Evolutionary conservation across 1,140 invertebrate species (phyloP).

Genomic region (Brachionus manjavacas): DNA sequence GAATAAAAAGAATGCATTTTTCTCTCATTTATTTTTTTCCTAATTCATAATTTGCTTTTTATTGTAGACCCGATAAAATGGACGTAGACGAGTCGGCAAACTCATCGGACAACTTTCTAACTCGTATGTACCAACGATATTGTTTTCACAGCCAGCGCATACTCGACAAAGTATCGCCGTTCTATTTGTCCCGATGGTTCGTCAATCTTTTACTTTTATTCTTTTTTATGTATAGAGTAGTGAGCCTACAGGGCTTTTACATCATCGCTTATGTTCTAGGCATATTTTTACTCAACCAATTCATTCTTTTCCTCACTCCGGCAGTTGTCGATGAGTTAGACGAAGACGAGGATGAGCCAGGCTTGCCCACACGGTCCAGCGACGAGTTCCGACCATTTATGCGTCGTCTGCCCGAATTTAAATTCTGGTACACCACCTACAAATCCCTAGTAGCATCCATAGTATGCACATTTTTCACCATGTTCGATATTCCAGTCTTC

Average conservation of each 20-base stretch:
- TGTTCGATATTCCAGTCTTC: slow-evolving; percentile 98
- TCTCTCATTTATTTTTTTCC: slow-evolving; percentile 11
- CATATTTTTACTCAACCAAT: slow-evolving; percentile 97
- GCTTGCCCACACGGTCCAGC: slow-evolving; percentile 83
- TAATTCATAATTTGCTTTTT: not conserved
- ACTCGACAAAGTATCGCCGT: slow-evolving; percentile 62
- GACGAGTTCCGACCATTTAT: slow-evolving; percentile 99
- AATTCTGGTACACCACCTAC: slow-evolving; percentile 96
- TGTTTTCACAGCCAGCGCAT: slow-evolving; percentile 54
- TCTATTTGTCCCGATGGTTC: slow-evolving; percentile 60
- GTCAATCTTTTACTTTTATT: slow-evolving; percentile 46
- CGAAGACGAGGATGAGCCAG: slow-evolving; percentile 71
- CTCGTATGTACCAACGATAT: not conserved
- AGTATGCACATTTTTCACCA: slow-evolving; percentile 91
- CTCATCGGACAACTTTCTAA: not conserved
- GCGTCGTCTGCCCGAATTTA: slow-evolving; percentile 93
- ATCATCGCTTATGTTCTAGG: slow-evolving; percentile 96
- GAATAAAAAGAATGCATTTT: not conserved
- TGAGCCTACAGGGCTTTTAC: slow-evolving; percentile 81
- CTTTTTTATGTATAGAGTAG: slow-evolving; percentile 56
- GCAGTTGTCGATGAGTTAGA: slow-evolving; percentile 72
- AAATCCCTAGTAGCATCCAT: slow-evolving; percentile 88
- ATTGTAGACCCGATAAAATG: not conserved
- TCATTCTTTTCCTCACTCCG: slow-evolving; percentile 98
- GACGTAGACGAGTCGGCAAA: not conserved